Evolutionary conservation across 2,797 vertebrate genomes (phyloP).

Genomic region (Parambassis ranga): DNA sequence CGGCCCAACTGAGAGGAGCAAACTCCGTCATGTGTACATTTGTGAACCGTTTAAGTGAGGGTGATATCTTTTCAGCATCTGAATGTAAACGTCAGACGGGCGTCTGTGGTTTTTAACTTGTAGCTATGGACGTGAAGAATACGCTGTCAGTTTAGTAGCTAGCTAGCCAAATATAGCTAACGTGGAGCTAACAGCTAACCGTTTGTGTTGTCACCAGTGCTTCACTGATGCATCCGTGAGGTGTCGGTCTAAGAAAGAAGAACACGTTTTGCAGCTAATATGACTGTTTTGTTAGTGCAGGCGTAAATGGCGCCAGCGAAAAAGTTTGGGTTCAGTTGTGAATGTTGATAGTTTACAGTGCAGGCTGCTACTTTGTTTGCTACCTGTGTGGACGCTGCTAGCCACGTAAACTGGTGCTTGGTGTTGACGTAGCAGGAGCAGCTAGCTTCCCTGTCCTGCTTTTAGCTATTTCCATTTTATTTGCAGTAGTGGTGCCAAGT

Average conservation of each 20-base stretch:
- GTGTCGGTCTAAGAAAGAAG: background rate
- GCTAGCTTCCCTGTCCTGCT: constrained; percentile 16
- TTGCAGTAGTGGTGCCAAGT: background rate
- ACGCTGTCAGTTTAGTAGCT: constrained; percentile 1
- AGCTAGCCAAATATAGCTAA: constrained; percentile 31
- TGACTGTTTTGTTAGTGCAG: background rate
- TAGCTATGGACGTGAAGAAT: background rate
- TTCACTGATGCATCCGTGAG: background rate
- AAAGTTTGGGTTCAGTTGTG: constrained; percentile 1
- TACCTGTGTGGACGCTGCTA: constrained; percentile 53
- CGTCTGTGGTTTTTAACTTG: background rate
- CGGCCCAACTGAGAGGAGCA: constrained; percentile 25
- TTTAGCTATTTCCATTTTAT: background rate
- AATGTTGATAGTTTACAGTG: constrained; percentile 15
- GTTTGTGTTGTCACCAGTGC: background rate
- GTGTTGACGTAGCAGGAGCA: constrained; percentile 68
- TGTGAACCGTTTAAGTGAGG: background rate
- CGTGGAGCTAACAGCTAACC: constrained; percentile 49
- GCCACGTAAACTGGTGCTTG: constrained; percentile 71
- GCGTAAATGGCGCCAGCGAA: background rate
- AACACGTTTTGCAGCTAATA: background rate
- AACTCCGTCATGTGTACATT: constrained; percentile 25
- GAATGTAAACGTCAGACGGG: background rate
- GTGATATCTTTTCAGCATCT: background rate
- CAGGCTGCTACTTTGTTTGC: constrained; percentile 23